These are phyloP conservation scores for Menidia beryllina DNA, from an alignment of 2,113 vertebrate species.

Conservation along the genomic window DNA sequence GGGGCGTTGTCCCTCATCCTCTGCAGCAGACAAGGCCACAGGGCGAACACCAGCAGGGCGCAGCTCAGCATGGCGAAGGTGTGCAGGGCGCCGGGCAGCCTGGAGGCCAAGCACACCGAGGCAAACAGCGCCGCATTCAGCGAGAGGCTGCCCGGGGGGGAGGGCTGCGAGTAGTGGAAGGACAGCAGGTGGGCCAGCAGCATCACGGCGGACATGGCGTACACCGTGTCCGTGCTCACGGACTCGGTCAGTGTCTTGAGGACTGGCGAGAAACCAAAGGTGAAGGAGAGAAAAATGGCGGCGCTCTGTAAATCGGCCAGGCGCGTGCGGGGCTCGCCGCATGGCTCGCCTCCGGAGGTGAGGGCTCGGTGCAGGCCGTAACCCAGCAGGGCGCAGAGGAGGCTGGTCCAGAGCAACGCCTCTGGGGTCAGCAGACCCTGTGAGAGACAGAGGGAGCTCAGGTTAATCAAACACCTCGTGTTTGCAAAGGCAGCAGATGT, in stretches of 20 bases:
- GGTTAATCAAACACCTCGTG: neutral
- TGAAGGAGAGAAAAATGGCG: constrained; percentile 91
- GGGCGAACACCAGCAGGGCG: constrained; percentile 93
- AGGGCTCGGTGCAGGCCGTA: constrained; percentile 87
- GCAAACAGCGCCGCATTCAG: constrained; percentile 96
- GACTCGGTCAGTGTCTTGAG: constrained; percentile 96
- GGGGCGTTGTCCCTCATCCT: constrained; percentile 85
- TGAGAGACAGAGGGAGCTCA: neutral
- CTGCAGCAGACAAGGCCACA: constrained; percentile 96
- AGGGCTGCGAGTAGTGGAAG: constrained; percentile 91
- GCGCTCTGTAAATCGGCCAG: constrained; percentile 93
- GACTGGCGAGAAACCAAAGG: constrained; percentile 94
- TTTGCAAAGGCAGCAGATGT: neutral
- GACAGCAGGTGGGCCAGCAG: constrained; percentile 93
- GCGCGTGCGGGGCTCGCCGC: constrained; percentile 77
- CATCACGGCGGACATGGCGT: constrained; percentile 95
- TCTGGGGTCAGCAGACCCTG: constrained; percentile 84
- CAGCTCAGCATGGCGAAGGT: constrained; percentile 95
- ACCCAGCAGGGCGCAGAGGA: constrained; percentile 85
- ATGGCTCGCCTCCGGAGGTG: constrained; percentile 70
- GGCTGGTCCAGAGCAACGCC: constrained; percentile 82
- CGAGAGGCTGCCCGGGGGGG: constrained; percentile 92
- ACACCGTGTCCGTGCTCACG: constrained; percentile 96
- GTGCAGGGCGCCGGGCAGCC: constrained; percentile 90
- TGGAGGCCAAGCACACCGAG: constrained; percentile 94